phyloP scores from a whole-genome alignment of 2,888 invertebrate genomes.

The Nebria salina region DNA sequence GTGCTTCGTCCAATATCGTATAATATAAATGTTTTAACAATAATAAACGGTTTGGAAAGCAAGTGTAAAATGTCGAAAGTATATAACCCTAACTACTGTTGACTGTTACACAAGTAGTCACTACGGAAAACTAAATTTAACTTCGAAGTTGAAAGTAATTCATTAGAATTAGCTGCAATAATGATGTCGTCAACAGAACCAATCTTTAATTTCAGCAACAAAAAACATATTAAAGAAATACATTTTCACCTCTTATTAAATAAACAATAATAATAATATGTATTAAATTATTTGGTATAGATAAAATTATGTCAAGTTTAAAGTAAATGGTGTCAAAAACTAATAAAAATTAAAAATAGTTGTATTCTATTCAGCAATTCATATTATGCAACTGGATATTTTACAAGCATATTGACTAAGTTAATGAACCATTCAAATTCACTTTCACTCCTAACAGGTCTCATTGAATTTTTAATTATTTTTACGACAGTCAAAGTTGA shows the following conservation, averaged over 20 bases:
- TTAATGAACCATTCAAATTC: background rate
- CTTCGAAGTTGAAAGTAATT: conserved; percentile 37
- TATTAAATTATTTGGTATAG: background rate
- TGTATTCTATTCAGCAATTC: background rate
- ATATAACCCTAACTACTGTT: conserved; percentile 9
- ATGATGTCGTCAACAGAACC: conserved; percentile 6
- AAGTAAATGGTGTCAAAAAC: background rate
- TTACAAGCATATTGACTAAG: background rate
- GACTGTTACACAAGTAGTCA: conserved; percentile 22
- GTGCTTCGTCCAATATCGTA: conserved; percentile 27
- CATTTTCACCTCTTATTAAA: too few species aligned
- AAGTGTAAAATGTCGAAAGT: conserved; percentile 15
- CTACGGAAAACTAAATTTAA: conserved; percentile 37
- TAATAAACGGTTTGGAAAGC: background rate
- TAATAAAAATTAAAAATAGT: conserved; percentile 1
- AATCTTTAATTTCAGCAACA: too few species aligned
- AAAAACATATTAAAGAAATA: too few species aligned
- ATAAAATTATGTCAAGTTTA: background rate
- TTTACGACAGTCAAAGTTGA: too few species aligned
- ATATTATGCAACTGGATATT: background rate
- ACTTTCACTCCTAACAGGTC: too few species aligned
- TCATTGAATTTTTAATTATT: too few species aligned
- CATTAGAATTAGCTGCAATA: background rate
- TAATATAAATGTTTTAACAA: conserved; percentile 15
- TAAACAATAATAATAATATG: background rate